A percentile compares a stretch with the other conserved stretches of the same genome.
phyloP scores from a whole-genome alignment of 2,113 vertebrate species.

The Eclectus roratus region DNA sequence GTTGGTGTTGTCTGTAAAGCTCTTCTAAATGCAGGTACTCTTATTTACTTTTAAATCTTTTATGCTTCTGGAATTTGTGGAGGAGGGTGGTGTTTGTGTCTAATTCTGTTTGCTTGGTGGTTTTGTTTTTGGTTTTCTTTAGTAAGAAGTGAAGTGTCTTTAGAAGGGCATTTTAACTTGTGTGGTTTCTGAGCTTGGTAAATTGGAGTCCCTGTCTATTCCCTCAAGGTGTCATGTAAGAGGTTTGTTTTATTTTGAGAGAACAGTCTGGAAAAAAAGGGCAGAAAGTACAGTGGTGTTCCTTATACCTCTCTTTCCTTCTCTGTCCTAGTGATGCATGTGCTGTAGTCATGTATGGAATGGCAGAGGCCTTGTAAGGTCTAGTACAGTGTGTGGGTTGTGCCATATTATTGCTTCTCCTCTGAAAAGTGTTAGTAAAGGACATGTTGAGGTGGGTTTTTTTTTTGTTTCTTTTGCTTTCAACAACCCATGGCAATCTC shows the following conservation, averaged over 20 bases:
- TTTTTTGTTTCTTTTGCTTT: not conserved
- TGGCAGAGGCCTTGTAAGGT: not conserved
- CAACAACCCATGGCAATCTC: not conserved
- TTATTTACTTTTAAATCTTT: not conserved
- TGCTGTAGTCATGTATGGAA: not conserved
- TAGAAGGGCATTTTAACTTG: not conserved
- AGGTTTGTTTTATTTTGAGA: not conserved
- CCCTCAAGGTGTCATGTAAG: not conserved
- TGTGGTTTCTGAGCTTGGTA: not conserved
- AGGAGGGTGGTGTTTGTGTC: fast-evolving
- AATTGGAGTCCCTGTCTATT: not conserved
- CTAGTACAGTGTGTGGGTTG: fast-evolving
- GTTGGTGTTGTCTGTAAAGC: not conserved
- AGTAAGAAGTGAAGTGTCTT: not conserved
- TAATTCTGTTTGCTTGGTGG: not conserved
- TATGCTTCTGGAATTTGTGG: not conserved
- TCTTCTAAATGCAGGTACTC: not conserved
- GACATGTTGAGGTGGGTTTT: fast-evolving
- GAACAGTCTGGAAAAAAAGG: fast-evolving
- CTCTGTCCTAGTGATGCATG: fast-evolving
- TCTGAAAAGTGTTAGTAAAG: not conserved
- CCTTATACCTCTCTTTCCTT: not conserved
- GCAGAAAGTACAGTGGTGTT: not conserved
- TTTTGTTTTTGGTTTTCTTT: not conserved
- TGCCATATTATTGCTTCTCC: too few relatives aligned